phyloP scores from a whole-genome alignment of 2,888 invertebrate species.

The Ectemnius lituratus region DNA sequence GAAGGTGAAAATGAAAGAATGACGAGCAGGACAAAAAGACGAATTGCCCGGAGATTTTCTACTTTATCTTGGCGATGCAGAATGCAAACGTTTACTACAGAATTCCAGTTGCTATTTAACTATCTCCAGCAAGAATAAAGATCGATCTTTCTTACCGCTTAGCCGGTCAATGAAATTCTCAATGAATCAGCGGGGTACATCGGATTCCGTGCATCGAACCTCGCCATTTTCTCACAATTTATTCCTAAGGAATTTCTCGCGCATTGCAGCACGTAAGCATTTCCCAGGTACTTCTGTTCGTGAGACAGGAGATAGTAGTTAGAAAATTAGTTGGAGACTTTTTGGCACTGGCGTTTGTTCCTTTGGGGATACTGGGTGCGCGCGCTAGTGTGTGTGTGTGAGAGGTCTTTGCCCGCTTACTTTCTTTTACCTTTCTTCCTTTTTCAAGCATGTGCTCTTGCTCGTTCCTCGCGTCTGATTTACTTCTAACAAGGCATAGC shows the following conservation, averaged over 20 bases:
- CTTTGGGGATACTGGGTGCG: background rate
- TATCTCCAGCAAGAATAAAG: conserved; percentile 44
- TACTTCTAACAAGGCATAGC: conserved; percentile 62
- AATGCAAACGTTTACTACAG: conserved; percentile 14
- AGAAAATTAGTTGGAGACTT: background rate
- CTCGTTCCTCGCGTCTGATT: conserved; percentile 19
- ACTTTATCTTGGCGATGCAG: background rate
- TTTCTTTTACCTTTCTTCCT: background rate
- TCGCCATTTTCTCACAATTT: background rate
- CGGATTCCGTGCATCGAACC: background rate
- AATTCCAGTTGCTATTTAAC: conserved; percentile 33
- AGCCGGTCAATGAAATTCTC: conserved; percentile 37
- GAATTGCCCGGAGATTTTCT: background rate
- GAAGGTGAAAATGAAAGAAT: background rate
- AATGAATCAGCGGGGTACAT: conserved; percentile 38
- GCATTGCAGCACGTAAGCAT: too few species aligned
- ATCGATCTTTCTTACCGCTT: conserved; percentile 39
- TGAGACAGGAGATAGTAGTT: background rate
- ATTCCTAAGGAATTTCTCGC: too few species aligned
- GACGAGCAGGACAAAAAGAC: background rate
- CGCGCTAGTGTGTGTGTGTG: background rate
- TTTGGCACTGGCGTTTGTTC: conserved; percentile 20
- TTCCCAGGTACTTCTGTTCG: background rate
- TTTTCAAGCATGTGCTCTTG: background rate
- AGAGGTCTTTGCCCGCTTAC: too few species aligned